A percentile compares a stretch with the other conserved stretches of the same genome.
Evolutionary conservation across 2,113 vertebrate species (phyloP).

Genomic region (Platichthys flesus): DNA sequence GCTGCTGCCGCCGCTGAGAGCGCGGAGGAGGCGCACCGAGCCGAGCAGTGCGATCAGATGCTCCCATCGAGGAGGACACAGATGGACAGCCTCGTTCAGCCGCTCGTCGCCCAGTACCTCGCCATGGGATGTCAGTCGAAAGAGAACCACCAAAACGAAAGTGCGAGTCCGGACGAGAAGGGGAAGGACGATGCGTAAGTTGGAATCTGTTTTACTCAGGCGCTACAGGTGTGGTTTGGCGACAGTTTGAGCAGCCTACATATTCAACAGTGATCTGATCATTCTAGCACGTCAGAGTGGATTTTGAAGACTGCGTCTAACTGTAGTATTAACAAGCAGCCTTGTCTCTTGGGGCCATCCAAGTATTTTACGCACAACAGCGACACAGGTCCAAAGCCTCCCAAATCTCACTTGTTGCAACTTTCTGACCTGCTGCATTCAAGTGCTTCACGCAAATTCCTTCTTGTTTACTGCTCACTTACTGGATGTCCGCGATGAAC

Average conservation of each 20-base stretch:
- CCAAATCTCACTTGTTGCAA: not conserved
- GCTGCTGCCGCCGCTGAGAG: constrained; percentile 53
- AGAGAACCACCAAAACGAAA: constrained; percentile 71
- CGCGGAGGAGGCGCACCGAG: constrained; percentile 61
- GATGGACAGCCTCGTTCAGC: constrained; percentile 83
- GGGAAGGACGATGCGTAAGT: constrained; percentile 79
- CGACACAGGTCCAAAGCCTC: not conserved
- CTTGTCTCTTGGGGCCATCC: not conserved
- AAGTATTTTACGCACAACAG: constrained; percentile 36
- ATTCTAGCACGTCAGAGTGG: not conserved
- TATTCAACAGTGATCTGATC: not conserved
- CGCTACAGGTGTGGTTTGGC: not conserved
- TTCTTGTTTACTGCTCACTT: constrained; percentile 50
- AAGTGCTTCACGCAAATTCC: not conserved
- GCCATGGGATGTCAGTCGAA: constrained; percentile 81
- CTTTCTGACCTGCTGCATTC: not conserved
- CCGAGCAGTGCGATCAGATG: constrained; percentile 70
- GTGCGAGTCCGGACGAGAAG: constrained; percentile 64
- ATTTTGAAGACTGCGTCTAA: too few relatives aligned
- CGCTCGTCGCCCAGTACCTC: constrained; percentile 83
- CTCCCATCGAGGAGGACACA: constrained; percentile 75
- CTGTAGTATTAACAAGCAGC: not conserved
- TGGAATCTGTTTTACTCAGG: not conserved
- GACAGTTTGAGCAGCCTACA: not conserved
- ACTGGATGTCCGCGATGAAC: constrained; percentile 66